phyloP scores from a whole-genome alignment of 1,140 invertebrate species.

The Venustaconcha ellipsiformis region DNA sequence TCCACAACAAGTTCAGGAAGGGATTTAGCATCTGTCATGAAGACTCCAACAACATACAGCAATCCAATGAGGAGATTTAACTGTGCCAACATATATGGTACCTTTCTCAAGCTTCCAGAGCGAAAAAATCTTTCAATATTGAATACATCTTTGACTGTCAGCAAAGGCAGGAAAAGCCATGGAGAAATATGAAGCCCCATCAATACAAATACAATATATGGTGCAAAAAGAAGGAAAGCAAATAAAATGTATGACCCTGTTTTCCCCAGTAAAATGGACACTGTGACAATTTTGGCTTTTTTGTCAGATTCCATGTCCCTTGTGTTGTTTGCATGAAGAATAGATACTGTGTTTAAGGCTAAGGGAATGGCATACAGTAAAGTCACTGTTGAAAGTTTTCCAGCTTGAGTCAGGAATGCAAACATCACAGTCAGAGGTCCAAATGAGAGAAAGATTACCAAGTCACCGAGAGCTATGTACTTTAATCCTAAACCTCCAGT shows the following conservation, averaged over 20 bases:
- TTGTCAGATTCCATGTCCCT: constrained; percentile 88
- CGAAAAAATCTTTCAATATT: constrained; percentile 91
- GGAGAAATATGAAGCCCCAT: constrained; percentile 81
- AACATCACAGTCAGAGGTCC: constrained; percentile 95
- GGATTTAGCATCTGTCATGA: constrained; percentile 37
- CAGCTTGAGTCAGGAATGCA: constrained; percentile 92
- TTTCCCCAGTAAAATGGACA: constrained; percentile 93
- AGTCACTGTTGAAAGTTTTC: constrained; percentile 75
- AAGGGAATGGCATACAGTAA: constrained; percentile 94
- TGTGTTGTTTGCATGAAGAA: constrained; percentile 95
- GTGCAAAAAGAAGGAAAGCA: constrained; percentile 89
- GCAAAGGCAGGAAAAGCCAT: constrained; percentile 89
- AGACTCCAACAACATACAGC: constrained; percentile 82
- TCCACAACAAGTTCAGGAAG: constrained; percentile 22
- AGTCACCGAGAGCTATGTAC: constrained; percentile 91
- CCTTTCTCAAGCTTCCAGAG: constrained; percentile 80
- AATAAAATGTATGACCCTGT: constrained; percentile 92
- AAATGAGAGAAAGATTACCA: constrained; percentile 91
- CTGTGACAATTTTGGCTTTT: constrained; percentile 88
- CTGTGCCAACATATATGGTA: constrained; percentile 89
- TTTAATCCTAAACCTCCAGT: constrained; percentile 92
- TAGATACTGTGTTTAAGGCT: constrained; percentile 94
- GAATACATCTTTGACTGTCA: constrained; percentile 89
- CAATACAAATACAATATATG: constrained; percentile 90
- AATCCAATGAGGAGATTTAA: constrained; percentile 92